Base-by-base conservation (phyloP, 1,140 invertebrate species). In the Megalonaias nervosa region DNA sequence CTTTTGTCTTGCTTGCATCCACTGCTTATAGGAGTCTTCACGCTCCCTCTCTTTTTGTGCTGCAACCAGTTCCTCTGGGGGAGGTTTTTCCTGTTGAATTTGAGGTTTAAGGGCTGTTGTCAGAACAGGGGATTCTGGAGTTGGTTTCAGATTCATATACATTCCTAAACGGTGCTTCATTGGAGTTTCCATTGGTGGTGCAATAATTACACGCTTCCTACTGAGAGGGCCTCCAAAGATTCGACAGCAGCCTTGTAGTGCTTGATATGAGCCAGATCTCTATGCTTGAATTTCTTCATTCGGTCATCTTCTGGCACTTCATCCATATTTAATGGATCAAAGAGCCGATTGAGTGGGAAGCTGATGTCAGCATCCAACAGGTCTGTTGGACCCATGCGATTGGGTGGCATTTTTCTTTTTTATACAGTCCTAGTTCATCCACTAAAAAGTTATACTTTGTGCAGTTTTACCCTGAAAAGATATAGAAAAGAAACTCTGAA, bases 221-320 rank as follows among this genome's bases (percentile, higher is more conserved):
- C 85, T 87, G 5, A 81, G 69, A 19, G 87, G 87, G 3, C 84
- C 88, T 21, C 88, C 87, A 86, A 89, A 90, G 70, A 90, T 87
- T 65, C 86, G 89, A 86, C 84, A 17, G 88, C 89, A 57, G 86
- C 84, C 75, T 88, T 89, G 73, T 88, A 90, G 65, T 88, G 83
- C 66, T 88, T 89, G 9, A 86, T 66, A 76, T 86, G 81, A n/a
- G 83, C 77, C 13, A 90, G 75, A 68, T 90, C 82, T 15, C 89
- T 75, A 38, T 85, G 73, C 67, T 85, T 81, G 71, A 88, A 90
- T 6, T 67, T 26, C 19, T 85, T 76, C 38, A 90, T 81, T n/a
- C 85, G 82, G 60, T 89, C 76, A 19, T 85, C 80, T 15, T 82
- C 73, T n/a, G 89, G 85, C 11, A 89, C 81, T 75, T 90, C 89